A percentile compares a stretch with the other conserved stretches of the same genome.
phyloP scores from a whole-genome alignment of 2,888 invertebrate species.

The Colostygia pectinataria region DNA sequence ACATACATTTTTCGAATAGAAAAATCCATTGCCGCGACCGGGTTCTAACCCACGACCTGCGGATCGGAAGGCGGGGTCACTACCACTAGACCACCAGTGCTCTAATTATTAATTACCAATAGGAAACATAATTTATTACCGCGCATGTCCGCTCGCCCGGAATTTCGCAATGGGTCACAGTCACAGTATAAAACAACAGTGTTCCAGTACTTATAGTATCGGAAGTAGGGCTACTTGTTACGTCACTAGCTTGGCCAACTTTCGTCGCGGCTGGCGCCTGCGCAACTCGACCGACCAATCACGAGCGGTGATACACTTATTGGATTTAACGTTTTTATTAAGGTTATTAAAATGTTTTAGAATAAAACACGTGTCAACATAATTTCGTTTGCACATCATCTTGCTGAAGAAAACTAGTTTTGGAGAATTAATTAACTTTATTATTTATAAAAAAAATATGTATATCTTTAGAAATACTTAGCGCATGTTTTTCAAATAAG shows the following conservation, averaged over 20 bases:
- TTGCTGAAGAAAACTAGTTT: neutral
- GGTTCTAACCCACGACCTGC: no score
- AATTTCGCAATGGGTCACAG: conserved; percentile 21
- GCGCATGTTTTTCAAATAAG: no score
- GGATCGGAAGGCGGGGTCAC: no score
- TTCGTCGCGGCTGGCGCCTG: conserved; percentile 37
- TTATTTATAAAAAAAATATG: no score
- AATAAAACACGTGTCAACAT: neutral
- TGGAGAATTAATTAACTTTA: neutral
- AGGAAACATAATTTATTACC: conserved; percentile 11
- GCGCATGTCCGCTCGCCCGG: conserved; percentile 3
- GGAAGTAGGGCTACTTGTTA: conserved; percentile 48
- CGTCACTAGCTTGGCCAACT: conserved; percentile 47
- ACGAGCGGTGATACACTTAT: conserved; percentile 16
- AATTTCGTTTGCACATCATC: no score
- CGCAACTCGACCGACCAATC: conserved; percentile 29
- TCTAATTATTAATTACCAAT: conserved; percentile 9
- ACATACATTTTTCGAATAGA: no score
- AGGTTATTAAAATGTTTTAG: conserved; percentile 5
- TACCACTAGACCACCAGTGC: no score
- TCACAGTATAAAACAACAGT: conserved; percentile 10
- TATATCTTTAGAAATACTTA: no score
- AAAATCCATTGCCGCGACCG: no score
- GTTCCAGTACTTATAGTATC: conserved; percentile 30
- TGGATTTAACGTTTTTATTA: conserved; percentile 6